These are phyloP conservation scores for Teinopalpus imperialis DNA, from an alignment of 2,888 invertebrate species.

Conservation along the genomic window DNA sequence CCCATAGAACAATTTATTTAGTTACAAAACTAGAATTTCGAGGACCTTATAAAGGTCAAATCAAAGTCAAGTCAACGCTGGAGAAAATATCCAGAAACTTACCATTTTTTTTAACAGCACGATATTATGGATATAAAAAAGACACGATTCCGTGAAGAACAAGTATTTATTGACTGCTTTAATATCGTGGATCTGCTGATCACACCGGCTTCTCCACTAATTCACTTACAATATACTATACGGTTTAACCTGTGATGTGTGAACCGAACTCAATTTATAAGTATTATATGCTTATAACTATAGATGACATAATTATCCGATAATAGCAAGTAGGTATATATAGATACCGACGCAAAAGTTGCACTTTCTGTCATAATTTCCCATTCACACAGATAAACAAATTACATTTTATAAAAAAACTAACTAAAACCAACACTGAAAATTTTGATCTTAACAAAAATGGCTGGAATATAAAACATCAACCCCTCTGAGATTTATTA, in stretches of 20 bases:
- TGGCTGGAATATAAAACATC: too few species aligned
- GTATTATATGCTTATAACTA: constrained; percentile 12
- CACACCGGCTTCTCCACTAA: constrained; percentile 1
- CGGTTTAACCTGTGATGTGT: constrained; percentile 1
- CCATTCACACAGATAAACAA: too few species aligned
- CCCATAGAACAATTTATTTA: too few species aligned
- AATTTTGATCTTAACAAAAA: too few species aligned
- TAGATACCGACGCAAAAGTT: background rate
- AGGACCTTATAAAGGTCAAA: constrained; percentile 53
- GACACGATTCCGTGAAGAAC: background rate
- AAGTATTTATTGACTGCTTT: background rate
- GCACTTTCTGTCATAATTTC: constrained; percentile 1
- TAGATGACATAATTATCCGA: constrained; percentile 16
- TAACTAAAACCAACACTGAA: too few species aligned
- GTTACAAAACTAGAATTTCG: background rate
- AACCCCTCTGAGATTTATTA: too few species aligned
- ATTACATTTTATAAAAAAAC: too few species aligned
- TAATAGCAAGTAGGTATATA: constrained; percentile 1
- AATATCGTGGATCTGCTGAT: background rate
- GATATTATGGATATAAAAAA: background rate
- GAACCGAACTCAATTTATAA: constrained; percentile 11
- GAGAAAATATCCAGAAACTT: constrained; percentile 42
- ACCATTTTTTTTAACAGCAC: constrained; percentile 50
- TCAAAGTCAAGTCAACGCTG: constrained; percentile 59
- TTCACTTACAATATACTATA: too few species aligned